phyloP scores from a whole-genome alignment of 2,113 vertebrate genomes.

The Notarius quadriscutis region DNA sequence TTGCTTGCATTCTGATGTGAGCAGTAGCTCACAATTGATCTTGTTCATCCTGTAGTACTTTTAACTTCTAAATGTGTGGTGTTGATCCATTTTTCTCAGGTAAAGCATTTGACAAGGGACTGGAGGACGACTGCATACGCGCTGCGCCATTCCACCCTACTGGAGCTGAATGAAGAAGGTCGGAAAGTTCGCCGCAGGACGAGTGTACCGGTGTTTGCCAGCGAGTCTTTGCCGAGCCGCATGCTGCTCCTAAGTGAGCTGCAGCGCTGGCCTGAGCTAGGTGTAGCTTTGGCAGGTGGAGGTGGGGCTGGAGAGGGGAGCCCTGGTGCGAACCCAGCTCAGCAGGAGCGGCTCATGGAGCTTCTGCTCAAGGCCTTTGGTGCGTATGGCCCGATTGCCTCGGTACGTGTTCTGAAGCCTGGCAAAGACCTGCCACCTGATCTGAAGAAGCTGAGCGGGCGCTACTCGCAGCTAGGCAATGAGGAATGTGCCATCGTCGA shows the following conservation, averaged over 20 bases:
- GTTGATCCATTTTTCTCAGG: slow-evolving; percentile 68
- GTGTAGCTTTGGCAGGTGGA: slow-evolving; percentile 66
- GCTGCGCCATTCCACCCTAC: slow-evolving; percentile 80
- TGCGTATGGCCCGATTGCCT: slow-evolving; percentile 84
- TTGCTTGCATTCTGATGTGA: too few species aligned
- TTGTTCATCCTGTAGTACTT: neutral
- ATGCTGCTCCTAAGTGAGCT: slow-evolving; percentile 92
- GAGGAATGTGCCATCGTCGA: slow-evolving; percentile 93
- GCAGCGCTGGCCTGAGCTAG: slow-evolving; percentile 78
- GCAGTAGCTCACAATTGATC: too few species aligned
- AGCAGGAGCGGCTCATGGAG: slow-evolving; percentile 91
- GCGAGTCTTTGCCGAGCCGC: slow-evolving; percentile 89
- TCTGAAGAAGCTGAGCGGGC: slow-evolving; percentile 85
- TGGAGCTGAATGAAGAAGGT: slow-evolving; percentile 86
- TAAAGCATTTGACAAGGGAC: slow-evolving; percentile 94
- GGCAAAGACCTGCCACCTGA: slow-evolving; percentile 89
- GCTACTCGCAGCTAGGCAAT: slow-evolving; percentile 83
- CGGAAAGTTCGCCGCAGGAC: slow-evolving; percentile 88
- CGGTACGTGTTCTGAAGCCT: slow-evolving; percentile 87
- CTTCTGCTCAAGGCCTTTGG: slow-evolving; percentile 91
- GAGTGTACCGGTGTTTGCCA: slow-evolving; percentile 87
- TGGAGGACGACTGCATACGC: slow-evolving; percentile 95
- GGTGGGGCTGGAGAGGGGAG: slow-evolving; percentile 58
- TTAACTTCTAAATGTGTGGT: neutral
- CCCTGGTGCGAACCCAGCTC: slow-evolving; percentile 65